Evolutionary conservation across 2,888 invertebrate species (phyloP).

Genomic region (Nomada goodeniana): DNA sequence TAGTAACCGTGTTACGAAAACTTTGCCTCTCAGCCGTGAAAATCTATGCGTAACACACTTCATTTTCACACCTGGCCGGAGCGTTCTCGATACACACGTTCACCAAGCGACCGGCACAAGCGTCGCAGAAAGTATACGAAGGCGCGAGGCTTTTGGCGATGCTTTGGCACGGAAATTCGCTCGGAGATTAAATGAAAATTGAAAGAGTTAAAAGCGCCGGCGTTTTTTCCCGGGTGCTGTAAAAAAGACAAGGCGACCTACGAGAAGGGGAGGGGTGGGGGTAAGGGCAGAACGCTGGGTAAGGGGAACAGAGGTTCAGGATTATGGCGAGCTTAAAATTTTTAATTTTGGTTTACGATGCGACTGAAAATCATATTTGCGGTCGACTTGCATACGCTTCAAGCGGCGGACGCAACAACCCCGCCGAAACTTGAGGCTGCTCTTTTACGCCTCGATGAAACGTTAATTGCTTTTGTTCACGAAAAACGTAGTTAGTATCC

Average conservation of each 20-base stretch:
- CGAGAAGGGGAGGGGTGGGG: not conserved
- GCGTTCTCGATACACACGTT: not conserved
- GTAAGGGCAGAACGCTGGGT: no score
- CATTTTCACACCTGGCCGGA: no score
- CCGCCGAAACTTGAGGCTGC: not conserved
- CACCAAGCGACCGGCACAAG: not conserved
- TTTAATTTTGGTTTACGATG: constrained; percentile 59
- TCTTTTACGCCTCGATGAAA: not conserved
- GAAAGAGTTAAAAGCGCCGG: constrained; percentile 50
- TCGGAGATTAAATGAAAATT: constrained; percentile 51
- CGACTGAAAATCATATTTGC: constrained; percentile 51
- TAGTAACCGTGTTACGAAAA: no score
- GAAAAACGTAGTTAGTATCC: constrained; percentile 7
- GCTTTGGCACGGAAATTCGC: constrained; percentile 28
- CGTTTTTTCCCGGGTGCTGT: constrained; percentile 15
- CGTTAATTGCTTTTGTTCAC: constrained; percentile 27
- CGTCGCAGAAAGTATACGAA: not conserved
- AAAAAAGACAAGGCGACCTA: not conserved
- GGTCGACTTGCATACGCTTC: not conserved
- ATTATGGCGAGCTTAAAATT: constrained; percentile 55
- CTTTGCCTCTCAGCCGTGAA: no score
- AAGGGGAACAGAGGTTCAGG: not conserved
- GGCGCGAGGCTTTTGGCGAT: not conserved
- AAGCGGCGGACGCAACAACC: constrained; percentile 7
- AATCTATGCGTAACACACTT: no score